Percentiles rank a stretch among this genome's conserved stretches.
Conservation (phyloP, 2,797 vertebrate species). For the Spheniscus humboldti region DNA sequence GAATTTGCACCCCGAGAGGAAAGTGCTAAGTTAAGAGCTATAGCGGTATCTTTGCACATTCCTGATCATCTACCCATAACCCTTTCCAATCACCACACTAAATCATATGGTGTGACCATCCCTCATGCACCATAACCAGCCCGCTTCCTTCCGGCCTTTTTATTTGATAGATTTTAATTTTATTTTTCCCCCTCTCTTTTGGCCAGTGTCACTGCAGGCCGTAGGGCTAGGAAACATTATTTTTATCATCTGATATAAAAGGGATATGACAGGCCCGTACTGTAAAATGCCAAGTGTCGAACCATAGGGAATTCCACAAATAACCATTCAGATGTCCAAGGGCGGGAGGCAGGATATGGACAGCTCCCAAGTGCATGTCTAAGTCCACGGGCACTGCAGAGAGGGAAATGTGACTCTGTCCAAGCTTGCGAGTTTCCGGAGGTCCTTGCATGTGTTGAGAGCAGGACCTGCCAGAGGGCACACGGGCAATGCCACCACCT, state of each 20-base stretch:
- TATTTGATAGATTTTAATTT: neutral
- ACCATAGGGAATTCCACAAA: conserved; percentile 14
- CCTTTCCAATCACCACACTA: neutral
- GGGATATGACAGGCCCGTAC: neutral
- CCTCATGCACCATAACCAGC: neutral
- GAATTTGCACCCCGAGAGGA: neutral
- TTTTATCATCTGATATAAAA: conserved; percentile 14
- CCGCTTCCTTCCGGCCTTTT: neutral
- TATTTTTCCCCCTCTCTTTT: neutral
- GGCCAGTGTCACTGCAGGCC: neutral
- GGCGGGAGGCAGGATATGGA: neutral
- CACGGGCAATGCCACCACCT: neutral
- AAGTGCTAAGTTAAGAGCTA: neutral
- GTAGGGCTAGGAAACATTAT: neutral
- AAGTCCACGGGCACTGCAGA: neutral
- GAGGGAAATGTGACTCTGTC: neutral
- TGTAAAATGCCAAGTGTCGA: conserved; percentile 14
- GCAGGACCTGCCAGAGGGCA: neutral
- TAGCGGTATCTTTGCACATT: neutral
- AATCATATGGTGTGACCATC: neutral
- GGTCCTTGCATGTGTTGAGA: neutral
- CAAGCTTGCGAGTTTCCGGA: neutral
- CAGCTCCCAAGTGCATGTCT: neutral
- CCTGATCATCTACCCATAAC: neutral
- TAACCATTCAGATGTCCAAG: neutral